Evolutionary conservation across 2,888 invertebrate genomes (phyloP), one percentile per base, ranked within the genome.

Genomic region (Abrostola triplasia): DNA sequence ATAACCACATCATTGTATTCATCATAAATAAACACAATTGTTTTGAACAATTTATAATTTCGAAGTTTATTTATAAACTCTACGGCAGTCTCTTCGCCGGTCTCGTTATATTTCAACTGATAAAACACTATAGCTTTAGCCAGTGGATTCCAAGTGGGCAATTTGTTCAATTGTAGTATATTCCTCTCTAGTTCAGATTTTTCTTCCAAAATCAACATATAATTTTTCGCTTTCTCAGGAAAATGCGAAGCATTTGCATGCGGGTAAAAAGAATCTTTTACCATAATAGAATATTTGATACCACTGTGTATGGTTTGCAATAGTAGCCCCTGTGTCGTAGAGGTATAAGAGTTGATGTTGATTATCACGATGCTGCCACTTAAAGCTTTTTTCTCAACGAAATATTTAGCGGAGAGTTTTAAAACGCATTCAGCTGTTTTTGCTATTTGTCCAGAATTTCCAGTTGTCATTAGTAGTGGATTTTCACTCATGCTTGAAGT

Each of bases 151-250:
- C 95, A 95, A 70, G 94, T 92, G 9, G 95, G 95, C 61, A 95
- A 85, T 81, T 90, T 92, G 71, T 91, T 92, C 73, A 95, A 83
- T 81, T 94, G 93, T 69, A 91, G 78, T 83, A 95, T 93, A 83
- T 95, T 92, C 76, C 92, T 88, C 71, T 81, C 86, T 48, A 95
- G 83, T 79, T 95, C 94, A 50, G 88, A 86, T 86, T 92, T 92
- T 69, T 92, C 90, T 84, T 95, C 94, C 70, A 95, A 87, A 86
- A 95, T 91, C 86, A 95, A 86, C 92, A 95, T 92, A 85, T 95
- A 95, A 89, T 95, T 95, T 87, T 95, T 94, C 63, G 95, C 95
- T 87, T 93, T 95, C 85, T 95, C 95, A 13, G 92, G 94, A 72
- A 95, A 95, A 86, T 95, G 95, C 42, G 95, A 94, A 59, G 95